Conservation (phyloP, 2,888 invertebrate genomes). For the Pheosia tremula region DNA sequence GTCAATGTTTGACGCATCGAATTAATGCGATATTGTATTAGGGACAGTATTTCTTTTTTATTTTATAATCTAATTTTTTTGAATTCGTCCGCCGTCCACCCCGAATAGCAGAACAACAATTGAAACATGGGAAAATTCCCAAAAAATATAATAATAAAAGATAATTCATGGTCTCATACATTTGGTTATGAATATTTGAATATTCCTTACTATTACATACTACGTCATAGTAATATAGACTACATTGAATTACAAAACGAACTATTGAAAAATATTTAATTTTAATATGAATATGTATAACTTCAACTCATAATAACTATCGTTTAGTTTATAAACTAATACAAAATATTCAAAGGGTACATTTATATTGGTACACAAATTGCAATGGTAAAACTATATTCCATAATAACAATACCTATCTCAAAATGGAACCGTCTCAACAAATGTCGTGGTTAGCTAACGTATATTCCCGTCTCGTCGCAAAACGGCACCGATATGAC, state of each 20-base stretch:
- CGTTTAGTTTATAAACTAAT: background rate
- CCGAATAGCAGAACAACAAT: no score
- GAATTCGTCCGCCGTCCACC: no score
- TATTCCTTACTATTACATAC: no score
- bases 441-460: conserved; percentile 21
- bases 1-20: conserved; percentile 34
- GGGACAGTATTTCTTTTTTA: conserved; percentile 36
- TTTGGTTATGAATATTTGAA: no score
- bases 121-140: no score
- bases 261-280: background rate
- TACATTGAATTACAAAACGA: background rate
- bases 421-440: conserved; percentile 21
- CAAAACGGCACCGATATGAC: conserved; percentile 24
- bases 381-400: background rate
- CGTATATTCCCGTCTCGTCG: conserved; percentile 21
- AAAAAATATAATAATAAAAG: no score
- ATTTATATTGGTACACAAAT: background rate
- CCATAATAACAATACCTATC: background rate
- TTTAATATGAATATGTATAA: background rate
- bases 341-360: background rate
- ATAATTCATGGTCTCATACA: no score
- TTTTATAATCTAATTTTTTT: conserved; percentile 35
- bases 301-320: background rate
- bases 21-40: conserved; percentile 52
- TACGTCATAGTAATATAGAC: background rate